These are phyloP conservation scores for Maniola hyperantus DNA, from an alignment of 2,888 invertebrate genomes.

Conservation along the genomic window DNA sequence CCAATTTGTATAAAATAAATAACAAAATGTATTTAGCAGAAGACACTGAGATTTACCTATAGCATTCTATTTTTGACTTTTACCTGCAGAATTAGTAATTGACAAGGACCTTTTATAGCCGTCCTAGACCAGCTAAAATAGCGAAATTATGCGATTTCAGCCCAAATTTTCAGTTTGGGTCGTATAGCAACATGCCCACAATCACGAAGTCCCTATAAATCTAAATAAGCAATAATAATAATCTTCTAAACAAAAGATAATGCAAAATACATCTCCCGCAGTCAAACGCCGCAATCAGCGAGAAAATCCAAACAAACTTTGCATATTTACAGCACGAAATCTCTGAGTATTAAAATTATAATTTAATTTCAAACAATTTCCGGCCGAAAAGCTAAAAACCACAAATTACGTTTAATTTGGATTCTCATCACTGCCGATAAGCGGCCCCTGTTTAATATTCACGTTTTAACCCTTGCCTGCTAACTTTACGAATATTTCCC, in stretches of 20 bases:
- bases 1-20: too few species aligned
- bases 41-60: too few species aligned
- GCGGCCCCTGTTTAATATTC: constrained; percentile 58
- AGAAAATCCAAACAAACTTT: constrained; percentile 21
- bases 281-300: constrained; percentile 5
- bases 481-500: constrained; percentile 24
- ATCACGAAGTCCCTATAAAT: background rate
- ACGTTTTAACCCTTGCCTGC: constrained; percentile 51
- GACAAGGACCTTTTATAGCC: too few species aligned
- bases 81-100: too few species aligned
- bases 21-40: too few species aligned
- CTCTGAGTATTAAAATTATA: constrained; percentile 33
- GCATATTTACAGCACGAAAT: constrained; percentile 34
- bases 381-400: constrained; percentile 44
- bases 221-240: background rate
- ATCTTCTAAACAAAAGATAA: background rate
- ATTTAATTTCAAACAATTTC: constrained; percentile 36
- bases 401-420: constrained; percentile 61
- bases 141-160: too few species aligned
- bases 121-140: too few species aligned
- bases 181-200: too few species aligned
- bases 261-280: background rate
- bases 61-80: too few species aligned
- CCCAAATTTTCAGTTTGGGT: too few species aligned
- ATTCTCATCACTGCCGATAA: constrained; percentile 54